Evolutionary conservation across 2,888 invertebrate species (phyloP).

Genomic region (Rhopalosiphum nymphaeae): DNA sequence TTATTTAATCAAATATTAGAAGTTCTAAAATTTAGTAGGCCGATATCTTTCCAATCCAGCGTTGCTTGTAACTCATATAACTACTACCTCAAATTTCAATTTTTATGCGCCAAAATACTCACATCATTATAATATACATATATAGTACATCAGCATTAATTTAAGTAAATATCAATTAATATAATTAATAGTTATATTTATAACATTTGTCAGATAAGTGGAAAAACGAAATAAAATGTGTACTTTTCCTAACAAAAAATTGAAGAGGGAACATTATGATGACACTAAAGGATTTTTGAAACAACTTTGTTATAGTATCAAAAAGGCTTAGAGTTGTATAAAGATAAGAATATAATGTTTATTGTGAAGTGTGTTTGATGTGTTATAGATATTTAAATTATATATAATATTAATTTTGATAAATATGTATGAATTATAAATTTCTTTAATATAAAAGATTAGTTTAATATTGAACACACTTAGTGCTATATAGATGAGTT

Average conservation of each 20-base stretch:
- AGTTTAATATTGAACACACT: neutral
- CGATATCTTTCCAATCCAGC: too few relatives aligned
- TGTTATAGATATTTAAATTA: neutral
- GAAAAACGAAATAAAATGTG: neutral
- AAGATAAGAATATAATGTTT: neutral
- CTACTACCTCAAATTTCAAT: too few relatives aligned
- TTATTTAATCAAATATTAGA: too few relatives aligned
- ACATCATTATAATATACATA: too few relatives aligned
- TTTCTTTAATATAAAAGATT: neutral
- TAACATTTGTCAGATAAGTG: neutral
- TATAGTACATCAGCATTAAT: too few relatives aligned
- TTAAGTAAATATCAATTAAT: too few relatives aligned
- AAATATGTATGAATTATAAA: neutral
- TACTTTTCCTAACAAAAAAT: neutral
- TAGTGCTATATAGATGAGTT: neutral
- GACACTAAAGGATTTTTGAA: neutral
- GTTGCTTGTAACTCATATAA: too few relatives aligned
- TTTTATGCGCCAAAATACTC: too few relatives aligned
- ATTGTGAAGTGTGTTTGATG: neutral
- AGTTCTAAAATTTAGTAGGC: too few relatives aligned
- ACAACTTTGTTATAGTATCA: neutral
- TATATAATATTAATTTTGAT: neutral
- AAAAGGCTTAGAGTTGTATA: neutral
- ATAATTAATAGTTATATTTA: too few relatives aligned
- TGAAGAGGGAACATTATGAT: neutral